These are phyloP conservation scores for Lymantria dispar DNA, from an alignment of 2,888 invertebrate species.

Conservation along the genomic window DNA sequence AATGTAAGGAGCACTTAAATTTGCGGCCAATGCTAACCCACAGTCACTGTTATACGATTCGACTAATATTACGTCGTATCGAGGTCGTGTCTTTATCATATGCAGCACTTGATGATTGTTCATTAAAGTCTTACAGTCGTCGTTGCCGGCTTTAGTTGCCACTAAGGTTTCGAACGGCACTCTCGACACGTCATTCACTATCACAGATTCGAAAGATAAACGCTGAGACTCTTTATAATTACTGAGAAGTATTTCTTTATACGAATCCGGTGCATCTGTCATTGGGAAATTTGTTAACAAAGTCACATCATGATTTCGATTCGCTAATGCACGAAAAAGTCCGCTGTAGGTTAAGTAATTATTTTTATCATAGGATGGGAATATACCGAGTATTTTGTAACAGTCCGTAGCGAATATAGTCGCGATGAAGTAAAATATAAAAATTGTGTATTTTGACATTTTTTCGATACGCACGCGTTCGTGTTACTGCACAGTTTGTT, in stretches of 20 bases:
- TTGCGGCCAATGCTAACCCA: constrained; percentile 85
- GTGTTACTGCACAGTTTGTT: constrained; percentile 55
- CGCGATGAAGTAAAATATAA: constrained; percentile 53
- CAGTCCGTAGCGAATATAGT: constrained; percentile 52
- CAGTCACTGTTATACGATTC: constrained; percentile 90
- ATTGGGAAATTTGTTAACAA: constrained; percentile 78
- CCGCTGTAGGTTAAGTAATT: constrained; percentile 77
- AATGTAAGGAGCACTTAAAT: constrained; percentile 85
- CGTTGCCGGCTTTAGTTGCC: constrained; percentile 73
- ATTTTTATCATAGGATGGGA: constrained; percentile 76
- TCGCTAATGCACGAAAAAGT: constrained; percentile 74
- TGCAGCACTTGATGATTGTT: constrained; percentile 77
- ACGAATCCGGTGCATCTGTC: constrained; percentile 69
- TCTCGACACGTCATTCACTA: constrained; percentile 70
- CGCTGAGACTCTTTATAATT: constrained; percentile 67
- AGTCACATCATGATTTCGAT: constrained; percentile 78
- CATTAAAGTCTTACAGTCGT: constrained; percentile 75
- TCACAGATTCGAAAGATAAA: constrained; percentile 73
- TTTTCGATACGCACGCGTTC: constrained; percentile 58
- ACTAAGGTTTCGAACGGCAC: constrained; percentile 75
- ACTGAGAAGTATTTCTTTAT: constrained; percentile 78
- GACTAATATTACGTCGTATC: constrained; percentile 86
- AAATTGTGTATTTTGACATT: constrained; percentile 55
- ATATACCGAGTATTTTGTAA: constrained; percentile 79
- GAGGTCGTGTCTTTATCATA: constrained; percentile 72